A percentile compares a stretch with the other conserved stretches of the same genome.
Evolutionary conservation across 2,797 vertebrate genomes (phyloP).

Genomic region (Myripristis murdjan): DNA sequence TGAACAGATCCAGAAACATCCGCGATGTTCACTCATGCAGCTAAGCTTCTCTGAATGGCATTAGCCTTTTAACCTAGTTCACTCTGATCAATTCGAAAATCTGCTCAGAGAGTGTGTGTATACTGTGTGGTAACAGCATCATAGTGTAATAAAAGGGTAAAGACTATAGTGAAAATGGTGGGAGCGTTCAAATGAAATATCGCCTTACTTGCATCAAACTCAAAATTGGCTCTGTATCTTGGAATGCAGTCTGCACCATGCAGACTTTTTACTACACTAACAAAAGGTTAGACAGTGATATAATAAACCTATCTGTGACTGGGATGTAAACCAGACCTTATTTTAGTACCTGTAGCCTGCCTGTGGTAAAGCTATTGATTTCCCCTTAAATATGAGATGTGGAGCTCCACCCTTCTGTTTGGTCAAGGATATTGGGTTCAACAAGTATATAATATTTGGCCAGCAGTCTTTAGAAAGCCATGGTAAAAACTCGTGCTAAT

Average conservation of each 20-base stretch:
- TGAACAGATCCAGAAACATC: conserved; percentile 27
- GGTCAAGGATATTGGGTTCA: conserved; percentile 67
- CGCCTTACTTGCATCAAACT: conserved; percentile 1
- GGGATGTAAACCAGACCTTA: conserved; percentile 41
- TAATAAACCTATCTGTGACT: conserved; percentile 4
- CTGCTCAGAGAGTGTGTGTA: neutral
- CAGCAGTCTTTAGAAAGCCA: conserved; percentile 42
- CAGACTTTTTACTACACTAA: neutral
- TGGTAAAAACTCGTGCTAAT: conserved; percentile 67
- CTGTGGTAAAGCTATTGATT: conserved; percentile 57
- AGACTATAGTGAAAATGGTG: neutral
- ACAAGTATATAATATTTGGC: conserved; percentile 68
- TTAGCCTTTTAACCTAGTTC: conserved; percentile 28
- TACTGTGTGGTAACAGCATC: neutral
- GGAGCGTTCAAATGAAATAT: conserved; percentile 5
- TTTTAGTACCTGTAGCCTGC: conserved; percentile 36
- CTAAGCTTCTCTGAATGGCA: conserved; percentile 36
- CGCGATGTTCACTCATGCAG: conserved; percentile 36
- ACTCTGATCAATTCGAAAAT: conserved; percentile 10
- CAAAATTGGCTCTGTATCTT: neutral
- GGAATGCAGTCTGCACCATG: conserved; percentile 12
- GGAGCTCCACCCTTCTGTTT: conserved; percentile 51
- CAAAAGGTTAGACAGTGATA: conserved; percentile 3
- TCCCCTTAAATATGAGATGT: conserved; percentile 69
- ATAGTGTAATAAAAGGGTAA: neutral